These are phyloP conservation scores for Caenorhabditis sulstoni DNA, from an alignment of 2,888 invertebrate species.

Conservation along the genomic window DNA sequence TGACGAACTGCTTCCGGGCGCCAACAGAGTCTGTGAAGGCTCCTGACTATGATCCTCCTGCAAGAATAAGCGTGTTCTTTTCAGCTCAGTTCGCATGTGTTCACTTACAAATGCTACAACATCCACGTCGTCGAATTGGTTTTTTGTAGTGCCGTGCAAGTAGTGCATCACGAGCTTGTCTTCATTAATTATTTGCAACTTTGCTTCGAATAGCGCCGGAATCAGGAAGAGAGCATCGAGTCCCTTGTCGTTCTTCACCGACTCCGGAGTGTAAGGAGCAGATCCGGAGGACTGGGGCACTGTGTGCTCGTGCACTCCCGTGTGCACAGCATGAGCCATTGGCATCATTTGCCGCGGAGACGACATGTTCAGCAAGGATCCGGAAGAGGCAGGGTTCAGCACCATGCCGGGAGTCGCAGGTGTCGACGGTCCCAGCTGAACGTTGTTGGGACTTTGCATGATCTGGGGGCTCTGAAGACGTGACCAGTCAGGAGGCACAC, in stretches of 20 bases:
- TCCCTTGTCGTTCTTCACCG: slow-evolving; percentile 41
- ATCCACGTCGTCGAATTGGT: neutral
- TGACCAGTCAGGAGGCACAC: slow-evolving; percentile 47
- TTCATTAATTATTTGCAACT: neutral
- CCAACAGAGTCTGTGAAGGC: slow-evolving; percentile 3
- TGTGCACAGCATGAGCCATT: neutral
- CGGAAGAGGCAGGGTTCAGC: slow-evolving; percentile 40
- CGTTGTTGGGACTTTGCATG: slow-evolving; percentile 53
- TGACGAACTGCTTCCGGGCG: slow-evolving; percentile 44
- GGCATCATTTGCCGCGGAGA: slow-evolving; percentile 38
- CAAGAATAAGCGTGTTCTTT: neutral
- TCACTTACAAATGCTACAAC: neutral
- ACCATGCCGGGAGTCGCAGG: slow-evolving; percentile 42
- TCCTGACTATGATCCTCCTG: slow-evolving; percentile 9
- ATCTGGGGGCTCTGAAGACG: slow-evolving; percentile 49
- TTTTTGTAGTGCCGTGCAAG: slow-evolving; percentile 30
- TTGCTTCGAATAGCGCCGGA: slow-evolving; percentile 3
- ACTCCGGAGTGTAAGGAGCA: slow-evolving; percentile 57
- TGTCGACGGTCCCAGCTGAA: slow-evolving; percentile 37
- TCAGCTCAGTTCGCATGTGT: too few species aligned
- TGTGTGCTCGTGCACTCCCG: neutral
- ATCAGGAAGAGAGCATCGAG: slow-evolving; percentile 25
- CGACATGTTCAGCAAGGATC: slow-evolving; percentile 44
- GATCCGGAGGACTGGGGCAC: slow-evolving; percentile 20
- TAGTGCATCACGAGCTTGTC: neutral